Evolutionary conservation across 1,140 invertebrate species (phyloP).

Genomic region (Probaryconus sp.): DNA sequence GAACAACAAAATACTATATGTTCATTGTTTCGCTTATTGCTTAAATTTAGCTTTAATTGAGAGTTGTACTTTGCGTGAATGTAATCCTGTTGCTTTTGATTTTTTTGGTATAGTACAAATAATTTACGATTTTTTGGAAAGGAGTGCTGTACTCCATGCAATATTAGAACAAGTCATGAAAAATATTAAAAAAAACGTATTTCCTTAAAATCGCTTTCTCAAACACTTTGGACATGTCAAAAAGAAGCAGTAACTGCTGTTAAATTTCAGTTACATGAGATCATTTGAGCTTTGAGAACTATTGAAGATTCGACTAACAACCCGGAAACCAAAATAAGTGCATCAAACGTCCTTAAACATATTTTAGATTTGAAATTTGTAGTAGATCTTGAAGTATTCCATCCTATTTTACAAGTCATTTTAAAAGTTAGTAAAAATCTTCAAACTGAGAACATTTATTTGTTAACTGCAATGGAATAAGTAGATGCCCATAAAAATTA

Average conservation of each 20-base stretch:
- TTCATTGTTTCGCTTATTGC: constrained; percentile 4
- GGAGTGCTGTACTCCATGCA: neutral
- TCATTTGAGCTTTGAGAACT: neutral
- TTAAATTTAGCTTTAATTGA: constrained; percentile 7
- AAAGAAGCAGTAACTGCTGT: constrained; percentile 5
- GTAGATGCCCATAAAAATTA: no score
- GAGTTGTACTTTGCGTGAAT: constrained; percentile 1
- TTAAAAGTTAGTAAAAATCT: no score
- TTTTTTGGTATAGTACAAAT: constrained; percentile 3
- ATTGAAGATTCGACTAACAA: neutral
- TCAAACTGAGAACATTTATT: no score
- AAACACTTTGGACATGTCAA: constrained; percentile 9
- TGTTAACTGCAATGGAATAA: no score
- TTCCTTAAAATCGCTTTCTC: neutral
- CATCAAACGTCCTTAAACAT: neutral
- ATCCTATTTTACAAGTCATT: constrained; percentile 1
- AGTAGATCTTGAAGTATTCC: neutral
- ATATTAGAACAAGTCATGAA: neutral
- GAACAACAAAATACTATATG: constrained; percentile 10
- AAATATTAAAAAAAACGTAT: neutral
- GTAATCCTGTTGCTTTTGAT: constrained; percentile 2
- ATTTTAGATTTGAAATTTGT: constrained; percentile 7
- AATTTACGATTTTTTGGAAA: constrained; percentile 7
- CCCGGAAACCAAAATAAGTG: constrained; percentile 8
- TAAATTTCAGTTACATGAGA: neutral